phyloP scores from a whole-genome alignment of 2,888 invertebrate genomes.

The Eupithecia dodoneata region DNA sequence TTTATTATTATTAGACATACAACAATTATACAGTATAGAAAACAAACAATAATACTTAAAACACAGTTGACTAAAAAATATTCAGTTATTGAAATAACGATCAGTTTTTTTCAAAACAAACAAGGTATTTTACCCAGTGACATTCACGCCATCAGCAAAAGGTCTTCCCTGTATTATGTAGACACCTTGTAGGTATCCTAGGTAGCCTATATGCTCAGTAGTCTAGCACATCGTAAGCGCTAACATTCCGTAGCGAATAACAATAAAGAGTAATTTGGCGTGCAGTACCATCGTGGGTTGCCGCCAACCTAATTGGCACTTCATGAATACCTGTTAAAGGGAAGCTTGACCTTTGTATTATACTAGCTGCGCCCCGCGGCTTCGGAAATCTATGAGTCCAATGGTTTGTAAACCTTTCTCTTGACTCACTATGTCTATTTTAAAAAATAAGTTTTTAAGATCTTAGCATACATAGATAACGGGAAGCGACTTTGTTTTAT shows the following conservation, averaged over 20 bases:
- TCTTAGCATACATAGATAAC: no score
- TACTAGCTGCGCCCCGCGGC: background rate
- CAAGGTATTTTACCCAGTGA: background rate
- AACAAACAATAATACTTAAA: no score
- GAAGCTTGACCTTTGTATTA: slow-evolving; percentile 1
- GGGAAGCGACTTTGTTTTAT: no score
- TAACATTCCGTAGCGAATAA: slow-evolving; percentile 6
- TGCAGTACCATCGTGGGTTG: slow-evolving; percentile 6
- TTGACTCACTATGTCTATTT: no score
- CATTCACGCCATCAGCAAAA: background rate
- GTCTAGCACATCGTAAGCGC: slow-evolving; percentile 6
- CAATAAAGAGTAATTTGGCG: slow-evolving; percentile 29
- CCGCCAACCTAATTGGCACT: slow-evolving; percentile 35
- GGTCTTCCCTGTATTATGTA: background rate
- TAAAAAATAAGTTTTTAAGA: no score
- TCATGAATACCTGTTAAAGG: slow-evolving; percentile 31
- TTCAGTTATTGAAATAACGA: no score
- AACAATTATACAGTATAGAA: no score
- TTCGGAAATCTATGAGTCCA: no score
- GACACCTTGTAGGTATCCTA: background rate
- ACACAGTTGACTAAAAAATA: no score
- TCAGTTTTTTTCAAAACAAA: no score
- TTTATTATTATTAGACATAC: no score
- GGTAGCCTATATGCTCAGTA: background rate
- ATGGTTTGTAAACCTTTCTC: no score